Conservation (phyloP, 1,140 invertebrate species). For the Pantala flavescens region DNA sequence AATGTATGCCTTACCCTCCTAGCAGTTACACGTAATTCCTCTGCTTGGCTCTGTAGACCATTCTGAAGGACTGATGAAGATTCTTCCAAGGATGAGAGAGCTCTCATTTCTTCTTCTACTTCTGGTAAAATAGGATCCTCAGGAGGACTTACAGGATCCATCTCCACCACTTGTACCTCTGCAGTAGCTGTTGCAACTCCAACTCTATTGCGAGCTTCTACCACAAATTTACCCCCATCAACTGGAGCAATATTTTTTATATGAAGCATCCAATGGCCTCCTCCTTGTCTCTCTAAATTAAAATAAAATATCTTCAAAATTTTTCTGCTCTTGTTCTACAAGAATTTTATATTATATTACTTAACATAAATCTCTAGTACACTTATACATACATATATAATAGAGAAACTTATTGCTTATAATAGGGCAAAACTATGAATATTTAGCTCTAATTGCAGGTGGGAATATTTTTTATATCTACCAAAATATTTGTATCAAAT, state of each 20-base stretch:
- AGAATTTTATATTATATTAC: too few species aligned
- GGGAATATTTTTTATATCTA: too few species aligned
- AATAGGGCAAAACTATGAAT: too few species aligned
- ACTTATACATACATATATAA: too few species aligned
- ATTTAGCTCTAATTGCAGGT: too few species aligned
- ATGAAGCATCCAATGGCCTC: conserved; percentile 19
- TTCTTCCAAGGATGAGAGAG: conserved; percentile 2
- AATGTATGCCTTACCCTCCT: neutral
- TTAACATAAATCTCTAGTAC: too few species aligned
- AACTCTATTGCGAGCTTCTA: conserved; percentile 12
- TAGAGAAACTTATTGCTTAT: too few species aligned
- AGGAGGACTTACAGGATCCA: neutral
- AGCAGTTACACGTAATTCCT: neutral
- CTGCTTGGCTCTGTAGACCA: conserved; percentile 4
- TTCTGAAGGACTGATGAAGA: neutral
- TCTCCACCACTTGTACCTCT: neutral
- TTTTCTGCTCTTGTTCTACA: too few species aligned
- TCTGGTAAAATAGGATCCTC: neutral
- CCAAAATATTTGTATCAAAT: too few species aligned
- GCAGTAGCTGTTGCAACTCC: neutral
- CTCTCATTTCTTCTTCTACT: neutral
- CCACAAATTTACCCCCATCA: conserved; percentile 1
- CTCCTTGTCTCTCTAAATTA: conserved; percentile 20
- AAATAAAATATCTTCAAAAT: conserved; percentile 11
- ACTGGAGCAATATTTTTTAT: conserved; percentile 11